phyloP scores from a whole-genome alignment of 2,797 vertebrate genomes.

The Rhinoraja longicauda region DNA sequence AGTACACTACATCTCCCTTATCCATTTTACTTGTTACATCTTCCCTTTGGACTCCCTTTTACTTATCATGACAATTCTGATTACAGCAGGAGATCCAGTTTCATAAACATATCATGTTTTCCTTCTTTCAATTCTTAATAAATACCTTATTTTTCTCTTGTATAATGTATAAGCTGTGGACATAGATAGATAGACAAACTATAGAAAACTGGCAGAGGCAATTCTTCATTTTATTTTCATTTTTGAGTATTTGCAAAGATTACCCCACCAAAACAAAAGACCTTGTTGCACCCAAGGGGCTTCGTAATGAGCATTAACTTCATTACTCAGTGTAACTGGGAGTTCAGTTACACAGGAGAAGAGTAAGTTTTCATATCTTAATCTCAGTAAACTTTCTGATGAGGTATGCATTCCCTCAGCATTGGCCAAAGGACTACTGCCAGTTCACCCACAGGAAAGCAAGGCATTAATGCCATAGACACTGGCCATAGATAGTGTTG shows the following conservation, averaged over 20 bases:
- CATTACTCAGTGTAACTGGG: not conserved
- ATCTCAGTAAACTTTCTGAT: not conserved
- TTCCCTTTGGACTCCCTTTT: not conserved
- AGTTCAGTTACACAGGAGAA: not conserved
- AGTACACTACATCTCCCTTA: too few relatives aligned
- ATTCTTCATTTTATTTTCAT: not conserved
- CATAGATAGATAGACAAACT: not conserved
- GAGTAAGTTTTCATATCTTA: not conserved
- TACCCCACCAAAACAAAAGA: not conserved
- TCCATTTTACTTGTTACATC: too few relatives aligned
- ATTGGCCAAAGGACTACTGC: not conserved
- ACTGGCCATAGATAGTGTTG: not conserved
- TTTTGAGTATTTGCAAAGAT: not conserved
- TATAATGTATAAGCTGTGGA: not conserved
- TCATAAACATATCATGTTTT: not conserved
- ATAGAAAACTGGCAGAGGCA: not conserved
- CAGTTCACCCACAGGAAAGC: not conserved
- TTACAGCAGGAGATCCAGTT: not conserved
- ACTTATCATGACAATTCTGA: not conserved
- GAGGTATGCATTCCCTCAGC: not conserved
- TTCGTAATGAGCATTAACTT: not conserved
- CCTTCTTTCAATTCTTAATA: not conserved
- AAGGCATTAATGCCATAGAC: too few relatives aligned
- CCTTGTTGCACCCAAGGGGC: not conserved
- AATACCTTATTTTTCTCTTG: not conserved